A percentile compares a stretch with the other conserved stretches of the same genome.
Conservation (phyloP, 2,888 invertebrate genomes). For the Plagodis pulveraria region DNA sequence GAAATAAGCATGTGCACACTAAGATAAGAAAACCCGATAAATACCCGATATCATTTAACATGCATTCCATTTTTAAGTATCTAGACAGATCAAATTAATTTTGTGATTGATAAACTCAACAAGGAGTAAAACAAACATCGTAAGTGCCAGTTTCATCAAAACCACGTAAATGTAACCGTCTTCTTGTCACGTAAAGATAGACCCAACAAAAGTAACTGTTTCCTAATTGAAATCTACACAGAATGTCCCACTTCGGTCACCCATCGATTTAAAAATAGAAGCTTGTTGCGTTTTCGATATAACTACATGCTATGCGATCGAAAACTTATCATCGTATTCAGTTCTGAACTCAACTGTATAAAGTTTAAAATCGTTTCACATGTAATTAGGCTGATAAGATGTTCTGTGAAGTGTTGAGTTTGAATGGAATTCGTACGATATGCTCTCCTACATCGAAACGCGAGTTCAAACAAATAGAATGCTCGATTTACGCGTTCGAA, state of each 20-base stretch:
- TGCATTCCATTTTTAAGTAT: too few relatives aligned
- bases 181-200: constrained; percentile 5
- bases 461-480: constrained; percentile 74
- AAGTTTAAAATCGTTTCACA: constrained; percentile 48
- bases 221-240: constrained; percentile 73
- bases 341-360: constrained; percentile 47
- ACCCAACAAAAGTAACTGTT: constrained; percentile 50
- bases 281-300: constrained; percentile 77
- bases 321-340: constrained; percentile 45
- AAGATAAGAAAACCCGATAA: too few relatives aligned
- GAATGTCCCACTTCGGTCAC: constrained; percentile 79
- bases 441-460: constrained; percentile 72
- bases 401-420: constrained; percentile 47
- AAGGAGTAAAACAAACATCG: not conserved
- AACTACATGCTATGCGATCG: constrained; percentile 60
- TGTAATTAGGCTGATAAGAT: constrained; percentile 44
- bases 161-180: not conserved
- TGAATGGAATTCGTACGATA: constrained; percentile 75
- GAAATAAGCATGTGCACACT: too few relatives aligned
- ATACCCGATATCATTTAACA: too few relatives aligned
- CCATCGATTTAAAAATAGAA: constrained; percentile 84
- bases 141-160: not conserved
- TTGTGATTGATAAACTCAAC: too few relatives aligned
- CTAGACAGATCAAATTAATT: too few relatives aligned
- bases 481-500: constrained; percentile 66